These are phyloP conservation scores for Meiosimyza decipiens DNA, from an alignment of 2,888 invertebrate genomes.

Conservation along the genomic window DNA sequence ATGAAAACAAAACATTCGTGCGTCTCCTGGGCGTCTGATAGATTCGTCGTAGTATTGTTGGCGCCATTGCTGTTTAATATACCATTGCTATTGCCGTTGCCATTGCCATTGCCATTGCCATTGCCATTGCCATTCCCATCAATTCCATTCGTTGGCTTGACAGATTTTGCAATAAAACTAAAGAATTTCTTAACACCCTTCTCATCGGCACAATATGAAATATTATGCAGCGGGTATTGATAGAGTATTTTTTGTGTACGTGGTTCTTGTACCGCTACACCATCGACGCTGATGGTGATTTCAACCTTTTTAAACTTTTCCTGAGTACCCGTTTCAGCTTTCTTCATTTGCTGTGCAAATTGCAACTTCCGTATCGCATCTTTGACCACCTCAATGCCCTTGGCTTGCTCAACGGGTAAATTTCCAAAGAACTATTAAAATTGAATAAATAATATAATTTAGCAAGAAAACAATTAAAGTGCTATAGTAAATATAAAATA, in stretches of 20 bases:
- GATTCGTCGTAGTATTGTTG: too few relatives aligned
- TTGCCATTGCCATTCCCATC: constrained; percentile 42
- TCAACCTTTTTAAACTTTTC: constrained; percentile 92
- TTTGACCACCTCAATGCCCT: constrained; percentile 97
- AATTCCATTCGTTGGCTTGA: constrained; percentile 47
- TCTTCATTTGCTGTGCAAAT: constrained; percentile 91
- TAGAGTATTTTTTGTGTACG: constrained; percentile 84
- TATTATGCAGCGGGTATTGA: constrained; percentile 96
- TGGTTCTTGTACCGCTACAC: constrained; percentile 89
- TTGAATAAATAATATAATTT: background rate
- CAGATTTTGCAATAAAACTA: constrained; percentile 67
- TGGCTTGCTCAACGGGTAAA: constrained; percentile 94
- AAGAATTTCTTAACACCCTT: constrained; percentile 98
- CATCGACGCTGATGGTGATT: constrained; percentile 96
- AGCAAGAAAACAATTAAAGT: background rate
- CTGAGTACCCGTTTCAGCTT: constrained; percentile 82
- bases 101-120: constrained; percentile 40
- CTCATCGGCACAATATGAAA: constrained; percentile 99
- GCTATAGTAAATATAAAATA: background rate
- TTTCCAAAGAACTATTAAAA: constrained; percentile 87
- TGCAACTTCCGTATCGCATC: constrained; percentile 96
- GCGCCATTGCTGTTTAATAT: constrained; percentile 44
- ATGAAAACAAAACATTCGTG: constrained; percentile 98
- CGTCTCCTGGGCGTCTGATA: constrained; percentile 73
- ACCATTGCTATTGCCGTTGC: constrained; percentile 44